Conservation (phyloP, 1,140 invertebrate species). For the Meloidogyne chitwoodi region DNA sequence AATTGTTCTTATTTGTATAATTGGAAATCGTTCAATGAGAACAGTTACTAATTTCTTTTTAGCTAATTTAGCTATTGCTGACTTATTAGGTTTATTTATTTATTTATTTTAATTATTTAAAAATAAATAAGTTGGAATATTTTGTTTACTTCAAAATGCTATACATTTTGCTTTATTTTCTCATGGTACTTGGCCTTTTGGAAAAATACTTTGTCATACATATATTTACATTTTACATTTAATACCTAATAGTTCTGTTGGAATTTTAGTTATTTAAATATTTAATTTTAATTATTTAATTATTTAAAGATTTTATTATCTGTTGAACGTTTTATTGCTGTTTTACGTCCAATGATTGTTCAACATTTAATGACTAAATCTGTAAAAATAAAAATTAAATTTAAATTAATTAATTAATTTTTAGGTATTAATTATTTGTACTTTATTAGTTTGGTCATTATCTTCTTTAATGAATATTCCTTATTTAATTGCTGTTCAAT, state of each 20-base stretch:
- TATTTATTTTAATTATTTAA: background rate
- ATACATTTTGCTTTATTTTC: slow-evolving; percentile 52
- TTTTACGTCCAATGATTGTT: slow-evolving; percentile 51
- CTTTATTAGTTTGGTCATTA: slow-evolving; percentile 47
- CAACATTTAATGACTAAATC: slow-evolving; percentile 38
- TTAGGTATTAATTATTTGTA: slow-evolving; percentile 32
- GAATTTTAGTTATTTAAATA: slow-evolving; percentile 42
- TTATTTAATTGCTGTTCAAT: slow-evolving; percentile 52
- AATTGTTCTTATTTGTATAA: slow-evolving; percentile 23
- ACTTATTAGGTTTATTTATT: slow-evolving; percentile 33
- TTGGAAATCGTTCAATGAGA: slow-evolving; percentile 31
- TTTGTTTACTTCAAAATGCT: slow-evolving; percentile 79
- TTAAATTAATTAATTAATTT: background rate
- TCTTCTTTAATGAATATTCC: slow-evolving; percentile 46
- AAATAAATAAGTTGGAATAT: slow-evolving; percentile 68
- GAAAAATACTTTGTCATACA: slow-evolving; percentile 45
- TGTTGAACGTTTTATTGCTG: slow-evolving; percentile 55
- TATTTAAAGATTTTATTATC: slow-evolving; percentile 49
- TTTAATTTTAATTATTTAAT: slow-evolving; percentile 6
- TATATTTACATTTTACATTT: slow-evolving; percentile 54
- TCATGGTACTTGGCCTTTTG: slow-evolving; percentile 54
- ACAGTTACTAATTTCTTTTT: slow-evolving; percentile 80
- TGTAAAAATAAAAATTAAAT: background rate
- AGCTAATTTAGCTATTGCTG: slow-evolving; percentile 68
- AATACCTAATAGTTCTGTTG: slow-evolving; percentile 52